Conservation (phyloP, 2,888 invertebrate genomes). For the Mesorhabditis belari region DNA sequence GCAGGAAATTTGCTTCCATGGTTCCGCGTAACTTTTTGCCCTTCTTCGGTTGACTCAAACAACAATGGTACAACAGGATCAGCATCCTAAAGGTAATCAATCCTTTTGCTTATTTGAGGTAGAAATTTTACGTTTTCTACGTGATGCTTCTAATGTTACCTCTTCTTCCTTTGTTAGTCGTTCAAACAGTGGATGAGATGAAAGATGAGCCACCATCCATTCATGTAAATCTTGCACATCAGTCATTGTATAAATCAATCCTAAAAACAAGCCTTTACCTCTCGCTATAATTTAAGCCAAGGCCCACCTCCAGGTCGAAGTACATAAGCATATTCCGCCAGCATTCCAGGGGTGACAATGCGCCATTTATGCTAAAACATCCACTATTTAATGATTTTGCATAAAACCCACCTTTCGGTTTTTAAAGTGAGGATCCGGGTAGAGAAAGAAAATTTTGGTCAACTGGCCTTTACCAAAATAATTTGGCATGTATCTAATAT, state of each 20-base stretch:
- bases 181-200: conserved; percentile 77
- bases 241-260: conserved; percentile 87
- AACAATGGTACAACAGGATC: conserved; percentile 80
- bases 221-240: conserved; percentile 93
- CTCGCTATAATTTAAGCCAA: background rate
- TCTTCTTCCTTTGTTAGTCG: conserved; percentile 17
- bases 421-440: conserved; percentile 99
- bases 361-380: conserved; percentile 81
- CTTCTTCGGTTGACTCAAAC: conserved; percentile 83
- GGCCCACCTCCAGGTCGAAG: conserved; percentile 64
- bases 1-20: conserved; percentile 87
- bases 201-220: conserved; percentile 91
- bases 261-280: conserved; percentile 60
- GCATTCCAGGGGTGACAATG: conserved; percentile 81
- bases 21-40: conserved; percentile 86
- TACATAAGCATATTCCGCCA: conserved; percentile 95
- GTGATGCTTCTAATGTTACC: background rate
- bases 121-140: too few relatives aligned
- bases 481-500: conserved; percentile 94
- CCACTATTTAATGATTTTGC: background rate
- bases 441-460: conserved; percentile 81
- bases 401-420: conserved; percentile 12
- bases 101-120: too few relatives aligned
- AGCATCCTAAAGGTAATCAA: too few relatives aligned
- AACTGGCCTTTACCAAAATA: conserved; percentile 84